Base-by-base conservation (phyloP, 2,797 vertebrate genomes). In the Borostomias antarcticus region DNA sequence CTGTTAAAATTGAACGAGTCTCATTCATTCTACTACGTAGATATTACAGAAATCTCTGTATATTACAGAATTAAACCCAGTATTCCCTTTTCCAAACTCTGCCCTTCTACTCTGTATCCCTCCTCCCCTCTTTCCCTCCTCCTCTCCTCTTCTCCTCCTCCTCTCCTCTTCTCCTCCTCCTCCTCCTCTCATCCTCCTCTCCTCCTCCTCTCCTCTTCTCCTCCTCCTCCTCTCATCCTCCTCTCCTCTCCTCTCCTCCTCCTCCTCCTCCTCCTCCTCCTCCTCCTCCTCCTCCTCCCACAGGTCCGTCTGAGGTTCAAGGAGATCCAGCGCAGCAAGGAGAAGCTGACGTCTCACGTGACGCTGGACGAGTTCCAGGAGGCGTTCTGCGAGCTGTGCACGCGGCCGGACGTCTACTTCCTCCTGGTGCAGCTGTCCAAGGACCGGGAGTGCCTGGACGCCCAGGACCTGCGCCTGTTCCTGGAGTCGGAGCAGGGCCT, bases 261-360 rank as follows among this genome's bases (percentile, higher is more conserved):
- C 35, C 21, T 30, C 25, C 47, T n/a, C 50, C 61, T 8, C 23
- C 1, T 7, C 66, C n/a, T 52, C 23, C 17, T 6, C 35, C 37
- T 29, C 25, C 47, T 52, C 28, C 45, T 21, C 35, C 50, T 29
- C 30, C 62, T 10, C 40, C 26, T 11, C 2, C 43, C n/a, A 26
- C 76, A 94, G 93, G 93, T 94, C 1, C 94, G 96, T 61, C 90
- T 96, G 58, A 96, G 96, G 69, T 98, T 98, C 80, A 99, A 98
- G 78, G 98, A 99, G 87, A 96, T 99, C 76, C 97, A 99, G 85
- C 94, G 94, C 35, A 96, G 93, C 82, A 99, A 98, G 78, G 98
- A 98, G 88, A 98, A 98, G 83, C 89, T 98, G 74, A 98, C 96
- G 3, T 98, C 96, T 1, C 94, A 96, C 3, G 97, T 99, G 72